A percentile compares a stretch with the other conserved stretches of the same genome.
Evolutionary conservation across 2,113 vertebrate genomes (phyloP).

Genomic region (Eretmochelys imbricata): DNA sequence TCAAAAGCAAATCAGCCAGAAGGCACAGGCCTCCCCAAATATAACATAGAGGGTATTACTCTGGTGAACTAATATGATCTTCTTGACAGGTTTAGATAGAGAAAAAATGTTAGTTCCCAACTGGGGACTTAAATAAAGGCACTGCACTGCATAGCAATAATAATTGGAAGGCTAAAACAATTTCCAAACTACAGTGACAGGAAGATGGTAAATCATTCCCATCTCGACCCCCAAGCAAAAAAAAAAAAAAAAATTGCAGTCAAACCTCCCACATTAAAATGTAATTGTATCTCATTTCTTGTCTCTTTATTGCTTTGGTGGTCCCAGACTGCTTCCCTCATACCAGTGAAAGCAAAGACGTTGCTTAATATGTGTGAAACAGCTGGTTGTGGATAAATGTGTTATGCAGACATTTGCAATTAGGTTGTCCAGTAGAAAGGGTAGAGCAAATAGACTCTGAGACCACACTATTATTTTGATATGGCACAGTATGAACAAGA

Average conservation of each 20-base stretch:
- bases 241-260: neutral
- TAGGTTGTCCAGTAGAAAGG: neutral
- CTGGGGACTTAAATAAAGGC: conserved; percentile 41
- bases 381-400: neutral
- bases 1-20: neutral
- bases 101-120: conserved; percentile 10
- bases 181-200: conserved; percentile 24
- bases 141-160: conserved; percentile 16
- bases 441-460: neutral
- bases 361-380: neutral
- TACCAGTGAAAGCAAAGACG: neutral
- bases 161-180: conserved; percentile 30
- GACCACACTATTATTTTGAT: neutral
- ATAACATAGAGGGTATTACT: conserved; percentile 21
- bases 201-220: conserved; percentile 16
- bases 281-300: conserved; percentile 34
- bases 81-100: conserved; percentile 47
- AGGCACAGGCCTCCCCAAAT: neutral
- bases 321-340: neutral
- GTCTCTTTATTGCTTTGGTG: conserved; percentile 35
- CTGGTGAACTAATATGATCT: conserved; percentile 46
- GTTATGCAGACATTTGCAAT: neutral
- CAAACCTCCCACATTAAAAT: conserved; percentile 22
- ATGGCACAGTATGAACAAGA: neutral
- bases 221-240: neutral